A percentile compares a stretch with the other conserved stretches of the same genome.
These are phyloP conservation scores for Chalcis sispes DNA, from an alignment of 2,888 invertebrate genomes.

Conservation along the genomic window DNA sequence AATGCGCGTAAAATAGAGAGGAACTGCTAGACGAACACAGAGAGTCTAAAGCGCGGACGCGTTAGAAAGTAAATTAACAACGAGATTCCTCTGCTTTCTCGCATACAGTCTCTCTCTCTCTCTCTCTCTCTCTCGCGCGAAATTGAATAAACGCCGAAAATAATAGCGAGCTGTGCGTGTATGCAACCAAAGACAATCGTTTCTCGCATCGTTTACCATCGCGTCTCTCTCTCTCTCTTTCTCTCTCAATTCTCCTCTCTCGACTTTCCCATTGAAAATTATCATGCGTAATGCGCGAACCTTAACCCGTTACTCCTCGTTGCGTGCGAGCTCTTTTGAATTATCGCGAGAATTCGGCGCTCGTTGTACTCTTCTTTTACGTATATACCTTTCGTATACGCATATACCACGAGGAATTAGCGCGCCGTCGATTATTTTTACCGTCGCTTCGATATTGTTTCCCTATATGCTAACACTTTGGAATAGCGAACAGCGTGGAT, in stretches of 20 bases:
- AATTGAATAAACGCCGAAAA: not conserved
- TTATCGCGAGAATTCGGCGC: too few relatives aligned
- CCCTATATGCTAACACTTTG: too few relatives aligned
- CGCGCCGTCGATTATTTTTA: too few relatives aligned
- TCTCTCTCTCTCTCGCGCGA: too few relatives aligned
- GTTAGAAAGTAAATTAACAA: slow-evolving; percentile 41
- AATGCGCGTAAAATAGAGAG: too few relatives aligned
- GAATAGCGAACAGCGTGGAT: not conserved
- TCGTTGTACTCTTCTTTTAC: too few relatives aligned
- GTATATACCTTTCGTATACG: slow-evolving; percentile 30
- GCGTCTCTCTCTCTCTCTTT: not conserved
- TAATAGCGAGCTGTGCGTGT: slow-evolving; percentile 8
- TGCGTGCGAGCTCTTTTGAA: slow-evolving; percentile 5
- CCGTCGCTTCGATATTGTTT: too few relatives aligned
- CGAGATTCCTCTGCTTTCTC: slow-evolving; percentile 29
- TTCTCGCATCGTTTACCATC: slow-evolving; percentile 35
- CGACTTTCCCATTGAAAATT: slow-evolving; percentile 65
- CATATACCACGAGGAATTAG: not conserved
- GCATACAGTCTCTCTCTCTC: slow-evolving; percentile 8
- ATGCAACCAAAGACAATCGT: too few relatives aligned
- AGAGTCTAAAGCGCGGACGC: too few relatives aligned
- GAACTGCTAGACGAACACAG: too few relatives aligned
- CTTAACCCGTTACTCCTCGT: slow-evolving; percentile 45
- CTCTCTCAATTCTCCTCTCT: not conserved
- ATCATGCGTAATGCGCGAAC: slow-evolving; percentile 57